Evolutionary conservation across 2,113 vertebrate species (phyloP), one percentile per base, ranked within the genome.

Genomic region (Lepus americanus): DNA sequence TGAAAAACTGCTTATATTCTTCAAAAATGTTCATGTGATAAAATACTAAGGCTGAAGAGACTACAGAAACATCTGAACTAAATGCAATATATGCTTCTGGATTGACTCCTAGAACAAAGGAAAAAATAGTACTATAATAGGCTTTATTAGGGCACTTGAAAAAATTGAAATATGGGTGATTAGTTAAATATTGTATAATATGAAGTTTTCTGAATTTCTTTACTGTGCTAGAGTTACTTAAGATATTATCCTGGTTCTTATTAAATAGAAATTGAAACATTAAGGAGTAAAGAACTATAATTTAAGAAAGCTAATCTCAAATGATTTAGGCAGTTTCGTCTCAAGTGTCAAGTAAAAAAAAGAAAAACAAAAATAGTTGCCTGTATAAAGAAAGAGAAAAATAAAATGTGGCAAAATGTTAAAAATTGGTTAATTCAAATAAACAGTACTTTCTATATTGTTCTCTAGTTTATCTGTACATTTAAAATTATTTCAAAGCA

Each of bases 401-500:
- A 69, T 85, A 33, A 90, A 93, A 31, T 31, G 29, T 23, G 10
- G 19, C 33, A 66, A 81, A 87, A 64, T 89, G 23, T 92, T 92
- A 55, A 67, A 87, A 94, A 85, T 70, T 69, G 14, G n/a, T 85
- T 59, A 79, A 74, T 84, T 80, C 89, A 31, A 12, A 23, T 80
- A 64, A 27, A 92, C 23, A 80, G 20, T 23, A 6, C 39, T 90
- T 88, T 78, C 19, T 53, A n/a, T 77, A 64, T 78, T 87, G 33
- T 72, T 85, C 53, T 94, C 87, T 31, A 66, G 63, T 73, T 92
- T 79, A 94, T 89, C 74, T 64, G 1, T 88, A 89, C 67, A 23
- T 67, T 86, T 86, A n/a, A 64, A 83, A 59, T 91, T 78, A 83
- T 83, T 91, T 77, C 53, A 59, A 64, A 94, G 33, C 82, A 72